Evolutionary conservation across 2,113 vertebrate species (phyloP), one percentile per base, ranked within the genome.

Genomic region (Danio rerio): DNA sequence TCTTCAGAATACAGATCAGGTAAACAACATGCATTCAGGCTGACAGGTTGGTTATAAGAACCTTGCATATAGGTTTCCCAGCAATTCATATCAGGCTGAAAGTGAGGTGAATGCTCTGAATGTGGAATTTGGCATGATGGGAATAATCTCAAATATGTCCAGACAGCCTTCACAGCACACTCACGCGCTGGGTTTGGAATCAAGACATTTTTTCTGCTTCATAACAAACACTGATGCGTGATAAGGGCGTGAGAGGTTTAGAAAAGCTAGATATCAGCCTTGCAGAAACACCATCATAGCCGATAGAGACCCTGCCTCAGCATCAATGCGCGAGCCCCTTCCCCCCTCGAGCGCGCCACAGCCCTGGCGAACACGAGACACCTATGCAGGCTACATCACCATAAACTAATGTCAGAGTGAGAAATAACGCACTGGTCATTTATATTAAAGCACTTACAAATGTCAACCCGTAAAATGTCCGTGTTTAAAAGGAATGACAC

Each of bases 281-380:
- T 12, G 47, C 7, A 74, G 53, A 74, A 58, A 11, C 49, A 52
- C 11, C 53, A 63, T 40, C 18, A n/a, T 49, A 49, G 31, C 21
- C 53, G 59, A 50, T 56, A 56, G 16, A 45, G 45, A 77, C 55
- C 58, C 74, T 21, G 42, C 75, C 47, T 65, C 47, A 47, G 59
- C 75, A 40, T 65, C 61, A 31, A 21, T 47, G 73, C 20, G 61
- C 76, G 61, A 65, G 47, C 61, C 77, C 77, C 77, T 66, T 79
- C 62, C 77, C 75, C 77, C 77, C 31, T 63, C 74, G 40, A 8
- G 61, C 61, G 76, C 76, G 76, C 76, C 76, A 78, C 77, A 66
- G 77, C 61, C 47, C 49, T 18, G 75, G 75, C 56, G 18, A 63
- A 56, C 42, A 55, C 73, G 72, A 56, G 55, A 63, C 74, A 77